phyloP scores from a whole-genome alignment of 1,140 invertebrate genomes.

The Maniola jurtina region DNA sequence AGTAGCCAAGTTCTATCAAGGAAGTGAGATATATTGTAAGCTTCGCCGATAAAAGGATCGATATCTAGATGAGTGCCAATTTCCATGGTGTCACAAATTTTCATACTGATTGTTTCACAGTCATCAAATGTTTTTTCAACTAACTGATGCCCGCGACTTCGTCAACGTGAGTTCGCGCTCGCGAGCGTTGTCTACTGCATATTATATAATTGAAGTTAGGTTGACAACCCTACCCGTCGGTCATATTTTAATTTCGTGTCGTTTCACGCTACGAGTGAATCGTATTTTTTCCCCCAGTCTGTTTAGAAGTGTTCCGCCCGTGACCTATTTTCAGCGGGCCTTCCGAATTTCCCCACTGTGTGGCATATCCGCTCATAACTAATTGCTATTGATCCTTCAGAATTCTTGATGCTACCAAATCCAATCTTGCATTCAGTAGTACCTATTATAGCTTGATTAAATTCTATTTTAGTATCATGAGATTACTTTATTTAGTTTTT shows the following conservation, averaged over 20 bases:
- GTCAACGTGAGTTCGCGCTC: too few relatives aligned
- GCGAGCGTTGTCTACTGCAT: too few relatives aligned
- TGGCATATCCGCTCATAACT: constrained; percentile 20
- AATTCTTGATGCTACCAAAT: constrained; percentile 5
- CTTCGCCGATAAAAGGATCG: too few relatives aligned
- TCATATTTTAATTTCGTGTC: constrained; percentile 31
- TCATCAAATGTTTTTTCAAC: too few relatives aligned
- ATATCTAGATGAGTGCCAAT: too few relatives aligned
- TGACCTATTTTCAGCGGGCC: constrained; percentile 33
- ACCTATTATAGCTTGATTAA: neutral
- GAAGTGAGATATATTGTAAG: too few relatives aligned
- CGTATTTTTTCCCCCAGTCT: constrained; percentile 44
- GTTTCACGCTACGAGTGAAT: constrained; percentile 27
- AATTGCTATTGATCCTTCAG: neutral
- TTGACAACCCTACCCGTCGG: neutral
- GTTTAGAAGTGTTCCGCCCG: constrained; percentile 19
- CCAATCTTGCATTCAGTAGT: neutral
- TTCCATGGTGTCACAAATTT: too few relatives aligned
- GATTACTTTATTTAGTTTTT: too few relatives aligned
- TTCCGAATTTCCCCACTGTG: constrained; percentile 17
- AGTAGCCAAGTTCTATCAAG: too few relatives aligned
- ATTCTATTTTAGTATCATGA: neutral
- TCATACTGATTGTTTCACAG: too few relatives aligned
- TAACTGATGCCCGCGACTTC: too few relatives aligned
- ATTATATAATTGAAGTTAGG: too few relatives aligned